A percentile compares a stretch with the other conserved stretches of the same genome.
Conservation (phyloP, 2,797 vertebrate species). For the Lacerta viridis region DNA sequence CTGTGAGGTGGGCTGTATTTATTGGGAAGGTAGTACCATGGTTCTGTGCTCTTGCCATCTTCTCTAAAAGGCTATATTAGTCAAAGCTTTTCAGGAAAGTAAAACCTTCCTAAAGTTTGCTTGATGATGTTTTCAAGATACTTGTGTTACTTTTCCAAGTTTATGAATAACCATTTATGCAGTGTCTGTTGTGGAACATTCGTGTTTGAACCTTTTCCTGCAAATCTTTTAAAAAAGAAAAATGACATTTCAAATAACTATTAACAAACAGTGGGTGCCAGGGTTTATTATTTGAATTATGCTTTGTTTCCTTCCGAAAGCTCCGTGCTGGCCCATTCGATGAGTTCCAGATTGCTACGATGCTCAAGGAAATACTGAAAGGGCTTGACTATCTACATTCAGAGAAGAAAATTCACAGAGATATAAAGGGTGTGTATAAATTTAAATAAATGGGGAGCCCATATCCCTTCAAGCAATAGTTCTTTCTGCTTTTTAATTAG, state of each 20-base stretch:
- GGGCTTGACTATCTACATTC: conserved; percentile 88
- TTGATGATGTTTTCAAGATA: background rate
- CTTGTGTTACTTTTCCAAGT: background rate
- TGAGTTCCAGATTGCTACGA: conserved; percentile 88
- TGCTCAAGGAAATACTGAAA: conserved; percentile 88
- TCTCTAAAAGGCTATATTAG: background rate
- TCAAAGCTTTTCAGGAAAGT: background rate
- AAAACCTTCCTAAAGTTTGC: background rate
- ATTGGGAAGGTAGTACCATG: background rate
- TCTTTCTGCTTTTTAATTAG: background rate
- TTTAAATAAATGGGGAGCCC: background rate
- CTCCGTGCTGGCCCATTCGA: conserved; percentile 86
- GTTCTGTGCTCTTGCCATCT: background rate
- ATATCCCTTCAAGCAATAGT: rapidly evolving
- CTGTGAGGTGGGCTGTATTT: too few relatives aligned
- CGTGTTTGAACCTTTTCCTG: background rate
- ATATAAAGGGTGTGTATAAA: conserved; percentile 84
- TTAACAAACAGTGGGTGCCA: background rate
- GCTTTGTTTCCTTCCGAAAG: conserved; percentile 67
- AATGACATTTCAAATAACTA: background rate
- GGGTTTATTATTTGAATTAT: conserved; percentile 23
- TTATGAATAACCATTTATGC: background rate
- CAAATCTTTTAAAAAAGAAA: background rate
- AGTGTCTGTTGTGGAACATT: background rate
- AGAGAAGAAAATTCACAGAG: conserved; percentile 89